Conservation (phyloP, 2,888 invertebrate genomes). For the Drosophila neonasuta region DNA sequence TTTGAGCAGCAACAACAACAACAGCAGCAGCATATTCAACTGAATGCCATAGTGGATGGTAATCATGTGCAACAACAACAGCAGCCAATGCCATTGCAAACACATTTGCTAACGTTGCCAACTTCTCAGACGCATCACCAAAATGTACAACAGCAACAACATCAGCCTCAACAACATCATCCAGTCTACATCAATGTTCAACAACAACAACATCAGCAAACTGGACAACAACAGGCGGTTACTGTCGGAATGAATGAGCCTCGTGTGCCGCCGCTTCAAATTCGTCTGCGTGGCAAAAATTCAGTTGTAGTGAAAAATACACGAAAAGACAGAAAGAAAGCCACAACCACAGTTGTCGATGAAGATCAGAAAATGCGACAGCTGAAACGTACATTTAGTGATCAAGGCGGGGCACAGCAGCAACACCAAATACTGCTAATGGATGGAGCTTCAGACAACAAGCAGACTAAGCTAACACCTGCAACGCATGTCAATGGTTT, state of each 20-base stretch:
- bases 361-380: slow-evolving; percentile 78
- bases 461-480: slow-evolving; percentile 63
- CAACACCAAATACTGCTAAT: slow-evolving; percentile 12
- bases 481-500: slow-evolving; percentile 63
- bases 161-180: neutral
- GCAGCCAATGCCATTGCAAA: slow-evolving; percentile 56
- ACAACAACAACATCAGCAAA: slow-evolving; percentile 44
- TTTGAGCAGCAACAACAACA: slow-evolving; percentile 47
- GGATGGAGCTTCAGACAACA: slow-evolving; percentile 45
- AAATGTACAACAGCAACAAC: slow-evolving; percentile 24
- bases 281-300: slow-evolving; percentile 89
- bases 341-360: slow-evolving; percentile 34
- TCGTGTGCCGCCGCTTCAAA: slow-evolving; percentile 93
- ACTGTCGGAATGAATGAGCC: slow-evolving; percentile 85
- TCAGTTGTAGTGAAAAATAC: slow-evolving; percentile 92
- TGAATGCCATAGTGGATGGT: slow-evolving; percentile 49
- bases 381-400: slow-evolving; percentile 64
- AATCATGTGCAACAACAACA: slow-evolving; percentile 51
- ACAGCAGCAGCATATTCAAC: slow-evolving; percentile 40
- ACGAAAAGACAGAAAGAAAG: slow-evolving; percentile 86
- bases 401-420: slow-evolving; percentile 37
- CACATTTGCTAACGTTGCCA: slow-evolving; percentile 44
- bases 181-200: slow-evolving; percentile 52
- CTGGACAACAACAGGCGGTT: slow-evolving; percentile 33
- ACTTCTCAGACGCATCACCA: slow-evolving; percentile 27